Evolutionary conservation across 2,888 invertebrate genomes (phyloP).

Genomic region (Euplexia lucipara): DNA sequence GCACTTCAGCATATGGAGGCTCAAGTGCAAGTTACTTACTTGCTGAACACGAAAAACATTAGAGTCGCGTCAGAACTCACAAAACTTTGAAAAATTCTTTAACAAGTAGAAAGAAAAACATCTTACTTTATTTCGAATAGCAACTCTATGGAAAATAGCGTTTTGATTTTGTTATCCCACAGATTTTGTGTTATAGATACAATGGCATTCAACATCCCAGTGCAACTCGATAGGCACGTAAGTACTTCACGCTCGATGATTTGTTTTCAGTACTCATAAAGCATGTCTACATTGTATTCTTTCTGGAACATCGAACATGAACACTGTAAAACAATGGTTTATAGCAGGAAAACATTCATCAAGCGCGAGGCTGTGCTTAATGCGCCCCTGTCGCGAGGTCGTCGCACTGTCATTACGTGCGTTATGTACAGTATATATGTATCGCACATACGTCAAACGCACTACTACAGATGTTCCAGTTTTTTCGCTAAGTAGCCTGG

Average conservation of each 20-base stretch:
- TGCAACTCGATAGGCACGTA: conserved; percentile 35
- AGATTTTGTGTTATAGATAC: conserved; percentile 7
- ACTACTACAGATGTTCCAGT: conserved; percentile 70
- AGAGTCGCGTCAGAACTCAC: background rate
- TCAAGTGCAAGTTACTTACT: background rate
- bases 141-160: background rate
- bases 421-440: conserved; percentile 55
- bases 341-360: conserved; percentile 75
- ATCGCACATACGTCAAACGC: conserved; percentile 70
- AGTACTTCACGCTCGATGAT: conserved; percentile 57
- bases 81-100: background rate
- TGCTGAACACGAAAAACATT: conserved; percentile 1
- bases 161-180: conserved; percentile 17
- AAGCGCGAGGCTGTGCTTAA: conserved; percentile 68
- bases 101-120: background rate
- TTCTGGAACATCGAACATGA: conserved; percentile 75
- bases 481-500: conserved; percentile 65
- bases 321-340: conserved; percentile 73
- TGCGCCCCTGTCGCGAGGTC: conserved; percentile 66
- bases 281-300: conserved; percentile 72
- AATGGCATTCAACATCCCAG: conserved; percentile 16
- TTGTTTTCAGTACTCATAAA: conserved; percentile 67
- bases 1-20: background rate
- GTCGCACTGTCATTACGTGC: conserved; percentile 63
- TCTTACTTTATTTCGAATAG: background rate